phyloP scores from a whole-genome alignment of 2,113 vertebrate species.

The Boleophthalmus pectinirostris region DNA sequence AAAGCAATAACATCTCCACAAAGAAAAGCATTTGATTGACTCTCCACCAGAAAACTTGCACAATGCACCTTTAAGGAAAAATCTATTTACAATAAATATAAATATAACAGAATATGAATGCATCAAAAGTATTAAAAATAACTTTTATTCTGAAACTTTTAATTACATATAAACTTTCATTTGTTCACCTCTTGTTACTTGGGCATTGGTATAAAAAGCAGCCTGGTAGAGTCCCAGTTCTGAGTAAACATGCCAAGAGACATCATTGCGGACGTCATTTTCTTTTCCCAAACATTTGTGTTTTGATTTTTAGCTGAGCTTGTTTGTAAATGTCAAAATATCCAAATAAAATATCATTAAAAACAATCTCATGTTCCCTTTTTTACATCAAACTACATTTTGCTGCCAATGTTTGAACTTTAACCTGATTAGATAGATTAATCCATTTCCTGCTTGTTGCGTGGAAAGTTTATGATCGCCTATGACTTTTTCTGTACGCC shows the following conservation, averaged over 20 bases:
- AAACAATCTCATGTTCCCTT: conserved; percentile 29
- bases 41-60: too few species aligned
- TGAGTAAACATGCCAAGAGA: conserved; percentile 17
- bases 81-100: too few species aligned
- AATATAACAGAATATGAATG: too few species aligned
- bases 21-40: too few species aligned
- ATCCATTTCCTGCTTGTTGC: conserved; percentile 51
- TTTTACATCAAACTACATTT: conserved; percentile 20
- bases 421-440: conserved; percentile 45
- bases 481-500: conserved; percentile 37
- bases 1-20: too few species aligned
- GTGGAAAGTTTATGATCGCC: conserved; percentile 45
- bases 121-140: not conserved
- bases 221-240: not conserved
- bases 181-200: not conserved
- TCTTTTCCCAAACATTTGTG: conserved; percentile 20
- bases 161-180: too few species aligned
- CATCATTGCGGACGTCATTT: not conserved
- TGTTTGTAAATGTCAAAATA: conserved; percentile 12
- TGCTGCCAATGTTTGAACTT: conserved; percentile 18
- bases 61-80: too few species aligned
- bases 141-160: not conserved
- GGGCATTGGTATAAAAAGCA: not conserved
- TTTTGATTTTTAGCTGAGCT: conserved; percentile 1
- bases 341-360: conserved; percentile 4